Evolutionary conservation across 2,888 invertebrate species (phyloP).

Genomic region (Eupelmus urozonus): DNA sequence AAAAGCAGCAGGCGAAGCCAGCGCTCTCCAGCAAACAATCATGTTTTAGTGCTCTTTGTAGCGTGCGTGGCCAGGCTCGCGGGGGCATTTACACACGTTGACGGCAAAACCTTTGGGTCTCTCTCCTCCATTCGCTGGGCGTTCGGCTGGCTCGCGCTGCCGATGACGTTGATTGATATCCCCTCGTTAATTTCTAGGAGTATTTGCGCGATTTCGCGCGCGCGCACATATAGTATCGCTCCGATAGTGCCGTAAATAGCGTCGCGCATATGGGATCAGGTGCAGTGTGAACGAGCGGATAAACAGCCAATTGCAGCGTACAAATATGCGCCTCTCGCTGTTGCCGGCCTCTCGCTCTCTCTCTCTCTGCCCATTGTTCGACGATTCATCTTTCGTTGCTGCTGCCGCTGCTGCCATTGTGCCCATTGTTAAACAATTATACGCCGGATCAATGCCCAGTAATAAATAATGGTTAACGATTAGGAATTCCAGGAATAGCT

Average conservation of each 20-base stretch:
- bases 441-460: background rate
- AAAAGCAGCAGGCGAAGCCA: too few species aligned
- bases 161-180: conserved; percentile 69
- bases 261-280: conserved; percentile 3
- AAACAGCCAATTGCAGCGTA: background rate
- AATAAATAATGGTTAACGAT: background rate
- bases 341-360: background rate
- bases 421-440: background rate
- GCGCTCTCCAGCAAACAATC: conserved; percentile 1
- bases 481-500: background rate
- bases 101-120: conserved; percentile 59
- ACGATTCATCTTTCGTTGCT: background rate
- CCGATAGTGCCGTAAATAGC: conserved; percentile 53
- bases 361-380: background rate
- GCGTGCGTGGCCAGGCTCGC: too few species aligned
- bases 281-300: conserved; percentile 8
- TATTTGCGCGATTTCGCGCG: conserved; percentile 47
- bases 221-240: background rate
- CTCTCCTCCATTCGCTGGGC: too few species aligned
- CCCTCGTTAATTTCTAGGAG: conserved; percentile 61
- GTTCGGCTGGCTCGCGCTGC: too few species aligned
- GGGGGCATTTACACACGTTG: background rate
- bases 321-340: background rate
- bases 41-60: background rate
- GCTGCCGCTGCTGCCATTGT: background rate